These are phyloP conservation scores for Mirounga angustirostris DNA, from an alignment of 2,113 vertebrate species.

Conservation along the genomic window DNA sequence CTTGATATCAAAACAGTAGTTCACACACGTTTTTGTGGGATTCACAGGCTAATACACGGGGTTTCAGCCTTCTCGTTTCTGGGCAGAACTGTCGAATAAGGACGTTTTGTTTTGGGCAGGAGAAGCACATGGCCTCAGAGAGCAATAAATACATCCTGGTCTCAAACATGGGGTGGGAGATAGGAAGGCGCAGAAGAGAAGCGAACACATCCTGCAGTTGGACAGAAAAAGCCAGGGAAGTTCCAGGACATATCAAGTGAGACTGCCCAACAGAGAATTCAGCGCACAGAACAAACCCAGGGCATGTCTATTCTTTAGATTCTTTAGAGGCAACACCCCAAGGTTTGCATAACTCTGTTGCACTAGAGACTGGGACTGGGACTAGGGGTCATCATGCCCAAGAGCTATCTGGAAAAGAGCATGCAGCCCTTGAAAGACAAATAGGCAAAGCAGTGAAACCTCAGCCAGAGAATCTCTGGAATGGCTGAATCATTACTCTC, in stretches of 20 bases:
- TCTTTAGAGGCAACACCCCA: neutral
- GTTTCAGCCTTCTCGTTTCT: neutral
- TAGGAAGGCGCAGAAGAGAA: neutral
- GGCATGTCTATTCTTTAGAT: neutral
- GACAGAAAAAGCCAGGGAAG: neutral
- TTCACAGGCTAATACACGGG: too few relatives aligned
- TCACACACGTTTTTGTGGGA: neutral
- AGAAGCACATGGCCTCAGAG: neutral
- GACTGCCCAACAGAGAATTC: neutral
- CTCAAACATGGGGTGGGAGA: neutral
- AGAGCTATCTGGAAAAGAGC: neutral
- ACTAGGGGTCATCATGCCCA: neutral
- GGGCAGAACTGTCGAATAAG: neutral
- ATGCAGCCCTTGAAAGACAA: neutral
- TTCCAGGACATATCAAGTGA: neutral
- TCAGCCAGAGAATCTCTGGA: constrained; percentile 20
- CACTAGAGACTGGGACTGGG: neutral
- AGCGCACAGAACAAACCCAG: neutral
- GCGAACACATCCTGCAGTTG: neutral
- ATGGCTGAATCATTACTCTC: neutral
- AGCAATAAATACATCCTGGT: neutral
- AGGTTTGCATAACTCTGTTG: too few relatives aligned
- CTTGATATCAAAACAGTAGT: neutral
- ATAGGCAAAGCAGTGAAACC: neutral
- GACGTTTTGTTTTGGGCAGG: neutral